Conservation (phyloP, 2,113 vertebrate species). For the Diphyllodes magnificus region DNA sequence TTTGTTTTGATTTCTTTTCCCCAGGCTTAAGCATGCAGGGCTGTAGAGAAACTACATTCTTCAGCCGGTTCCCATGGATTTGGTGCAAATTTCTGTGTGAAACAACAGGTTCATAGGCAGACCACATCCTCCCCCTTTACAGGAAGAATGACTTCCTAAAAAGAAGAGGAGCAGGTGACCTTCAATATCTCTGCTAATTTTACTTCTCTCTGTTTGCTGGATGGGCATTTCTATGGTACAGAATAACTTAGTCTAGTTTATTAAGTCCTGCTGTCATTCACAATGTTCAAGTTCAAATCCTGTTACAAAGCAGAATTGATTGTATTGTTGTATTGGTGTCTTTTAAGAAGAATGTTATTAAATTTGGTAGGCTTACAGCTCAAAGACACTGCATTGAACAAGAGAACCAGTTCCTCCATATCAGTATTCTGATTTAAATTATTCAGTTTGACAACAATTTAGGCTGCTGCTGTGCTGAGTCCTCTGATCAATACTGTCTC, state of each 20-base stretch:
- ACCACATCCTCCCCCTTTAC: not conserved
- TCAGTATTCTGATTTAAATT: constrained; percentile 43
- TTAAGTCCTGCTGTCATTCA: not conserved
- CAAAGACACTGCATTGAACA: not conserved
- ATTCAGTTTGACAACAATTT: constrained; percentile 52
- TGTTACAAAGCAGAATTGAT: not conserved
- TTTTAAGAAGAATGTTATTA: not conserved
- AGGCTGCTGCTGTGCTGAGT: constrained; percentile 17
- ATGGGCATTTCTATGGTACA: not conserved
- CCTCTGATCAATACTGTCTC: constrained; percentile 36
- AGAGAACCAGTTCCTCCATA: not conserved
- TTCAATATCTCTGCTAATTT: not conserved
- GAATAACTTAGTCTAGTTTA: not conserved
- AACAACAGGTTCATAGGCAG: not conserved
- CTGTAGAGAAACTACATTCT: not conserved
- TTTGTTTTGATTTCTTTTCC: not conserved
- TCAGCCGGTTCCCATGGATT: not conserved
- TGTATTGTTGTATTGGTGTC: not conserved
- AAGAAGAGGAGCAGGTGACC: not conserved
- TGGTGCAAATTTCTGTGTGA: not conserved
- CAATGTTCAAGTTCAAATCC: not conserved
- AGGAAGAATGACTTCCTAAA: not conserved
- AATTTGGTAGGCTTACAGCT: not conserved
- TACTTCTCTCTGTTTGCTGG: not conserved
- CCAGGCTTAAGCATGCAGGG: not conserved